A percentile compares a stretch with the other conserved stretches of the same genome.
Evolutionary conservation across 2,113 vertebrate species (phyloP).

Genomic region (Nanorana parkeri): DNA sequence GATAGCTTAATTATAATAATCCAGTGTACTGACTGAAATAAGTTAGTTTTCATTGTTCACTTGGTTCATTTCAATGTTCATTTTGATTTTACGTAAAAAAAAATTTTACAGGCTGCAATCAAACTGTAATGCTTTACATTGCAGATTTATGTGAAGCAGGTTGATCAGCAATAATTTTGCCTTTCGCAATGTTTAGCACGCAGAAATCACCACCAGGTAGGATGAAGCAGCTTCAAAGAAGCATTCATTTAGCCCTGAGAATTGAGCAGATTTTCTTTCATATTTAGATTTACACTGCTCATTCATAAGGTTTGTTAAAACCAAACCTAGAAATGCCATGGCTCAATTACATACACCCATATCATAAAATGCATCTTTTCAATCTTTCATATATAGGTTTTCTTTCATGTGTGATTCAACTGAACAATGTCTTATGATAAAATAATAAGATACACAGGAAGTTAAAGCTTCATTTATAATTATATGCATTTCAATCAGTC

Average conservation of each 20-base stretch:
- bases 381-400: constrained; percentile 33
- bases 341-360: constrained; percentile 34
- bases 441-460: constrained; percentile 47
- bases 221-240: constrained; percentile 49
- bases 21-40: too few relatives aligned
- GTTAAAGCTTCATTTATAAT: constrained; percentile 44
- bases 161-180: constrained; percentile 10
- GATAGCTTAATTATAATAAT: too few relatives aligned
- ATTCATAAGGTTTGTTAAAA: constrained; percentile 18
- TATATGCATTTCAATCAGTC: constrained; percentile 50
- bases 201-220: constrained; percentile 29
- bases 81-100: background rate
- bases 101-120: background rate
- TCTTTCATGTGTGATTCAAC: constrained; percentile 41
- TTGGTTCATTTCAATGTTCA: too few relatives aligned
- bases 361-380: constrained; percentile 45
- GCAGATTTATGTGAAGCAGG: background rate
- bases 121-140: background rate
- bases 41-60: too few relatives aligned
- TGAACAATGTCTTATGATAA: constrained; percentile 32
- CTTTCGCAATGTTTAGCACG: constrained; percentile 24
- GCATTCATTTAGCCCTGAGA: constrained; percentile 38
- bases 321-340: constrained; percentile 37
- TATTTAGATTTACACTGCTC: constrained; percentile 23
- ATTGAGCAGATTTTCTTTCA: constrained; percentile 34